Base-by-base conservation (phyloP, 2,888 invertebrate genomes). In the Eupsilia transversa region DNA sequence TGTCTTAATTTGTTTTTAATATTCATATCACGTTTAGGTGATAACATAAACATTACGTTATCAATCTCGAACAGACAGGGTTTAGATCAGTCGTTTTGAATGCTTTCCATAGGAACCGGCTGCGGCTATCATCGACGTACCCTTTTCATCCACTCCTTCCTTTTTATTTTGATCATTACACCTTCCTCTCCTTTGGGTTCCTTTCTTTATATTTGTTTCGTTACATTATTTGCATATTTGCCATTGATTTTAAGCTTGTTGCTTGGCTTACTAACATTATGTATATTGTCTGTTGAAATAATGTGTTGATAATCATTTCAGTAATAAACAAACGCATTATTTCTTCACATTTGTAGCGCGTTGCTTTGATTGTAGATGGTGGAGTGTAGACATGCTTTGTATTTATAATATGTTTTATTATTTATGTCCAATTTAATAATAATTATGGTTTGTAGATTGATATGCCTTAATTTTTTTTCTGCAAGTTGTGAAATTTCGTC, bases 61-160 rank as follows among this genome's bases (percentile, higher is more conserved):
- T 73, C 59, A 65, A 69, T 79, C 69, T 86, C 72, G 67, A 84
- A n/a, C n/a, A n/a, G 75, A 79, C 61, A 80, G 85, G 81, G 81
- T 82, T 69, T 80, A 86, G 80, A 88, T 89, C 83, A 86, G 82
- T 89, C 85, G 81, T 87, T 75, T 88, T 83, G 84, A 89, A 89
- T 88, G 89, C 91, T 90, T 92, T 91, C 88, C 83, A 85, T 94
- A 95, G 94, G 95, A 93, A 94, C 94, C 94, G 95, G 94, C 95
- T 94, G 95, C 95, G 96, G 96, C 96, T 96, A 94, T 95, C 95
- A 95, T 96, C 95, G 94, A 94, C 92, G 92, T 94, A 91, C 92
- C 95, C 92, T 87, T 92, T 91, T 91, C 87, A 84, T 92, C 93
- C 94, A 83, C 77, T 91, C 95, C 90, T 88, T 92, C 93, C 92